phyloP scores from a whole-genome alignment of 2,113 vertebrate species.

The Spheniscus mendiculus region DNA sequence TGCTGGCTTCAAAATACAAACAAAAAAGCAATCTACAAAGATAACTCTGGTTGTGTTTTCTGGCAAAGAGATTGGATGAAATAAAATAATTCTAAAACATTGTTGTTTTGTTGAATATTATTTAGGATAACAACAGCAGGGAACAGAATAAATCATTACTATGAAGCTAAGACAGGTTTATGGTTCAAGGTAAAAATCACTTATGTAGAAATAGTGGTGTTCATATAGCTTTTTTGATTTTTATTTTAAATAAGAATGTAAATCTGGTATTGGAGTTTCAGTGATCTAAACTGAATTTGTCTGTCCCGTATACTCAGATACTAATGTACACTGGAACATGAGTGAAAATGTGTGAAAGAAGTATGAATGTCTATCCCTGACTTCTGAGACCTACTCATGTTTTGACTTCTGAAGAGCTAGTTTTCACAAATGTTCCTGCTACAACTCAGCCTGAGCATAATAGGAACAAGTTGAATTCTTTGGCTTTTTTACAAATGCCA shows the following conservation, averaged over 20 bases:
- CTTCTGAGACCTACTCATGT: neutral
- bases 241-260: neutral
- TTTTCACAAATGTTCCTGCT: neutral
- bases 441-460: neutral
- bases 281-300: neutral
- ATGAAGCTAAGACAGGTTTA: neutral
- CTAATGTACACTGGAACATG: neutral
- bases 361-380: neutral
- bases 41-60: neutral
- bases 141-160: slow-evolving; percentile 30
- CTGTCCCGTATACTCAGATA: neutral
- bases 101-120: neutral
- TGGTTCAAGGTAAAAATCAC: slow-evolving; percentile 18
- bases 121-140: slow-evolving; percentile 45
- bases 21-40: neutral
- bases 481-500: neutral
- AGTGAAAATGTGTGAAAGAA: neutral
- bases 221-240: slow-evolving; percentile 19
- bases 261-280: neutral
- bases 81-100: neutral
- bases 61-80: neutral
- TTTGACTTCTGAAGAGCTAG: neutral
- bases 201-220: neutral
- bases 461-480: neutral
- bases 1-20: slow-evolving; percentile 38